Evolutionary conservation across 2,797 vertebrate genomes (phyloP).

Genomic region (Poeciliopsis turneri): DNA sequence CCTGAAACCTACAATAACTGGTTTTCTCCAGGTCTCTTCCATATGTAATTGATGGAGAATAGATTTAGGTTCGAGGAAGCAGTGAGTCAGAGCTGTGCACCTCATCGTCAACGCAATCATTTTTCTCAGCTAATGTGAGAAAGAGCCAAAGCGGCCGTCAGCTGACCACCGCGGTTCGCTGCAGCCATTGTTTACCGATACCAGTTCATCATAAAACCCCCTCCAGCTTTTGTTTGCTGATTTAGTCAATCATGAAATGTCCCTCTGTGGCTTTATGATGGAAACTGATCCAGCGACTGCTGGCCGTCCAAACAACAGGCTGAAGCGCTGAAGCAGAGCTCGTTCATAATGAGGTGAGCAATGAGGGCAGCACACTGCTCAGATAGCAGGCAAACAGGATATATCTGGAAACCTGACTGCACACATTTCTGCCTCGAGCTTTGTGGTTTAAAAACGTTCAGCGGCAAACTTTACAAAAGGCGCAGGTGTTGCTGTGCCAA

Average conservation of each 20-base stretch:
- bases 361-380: conserved; percentile 60
- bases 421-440: conserved; percentile 49
- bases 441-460: conserved; percentile 25
- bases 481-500: conserved; percentile 55
- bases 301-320: conserved; percentile 73
- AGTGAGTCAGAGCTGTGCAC: neutral
- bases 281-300: conserved; percentile 70
- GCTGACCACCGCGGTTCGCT: conserved; percentile 69
- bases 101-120: conserved; percentile 21
- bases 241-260: conserved; percentile 72
- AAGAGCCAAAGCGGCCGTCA: conserved; percentile 37
- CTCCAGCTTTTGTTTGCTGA: conserved; percentile 79
- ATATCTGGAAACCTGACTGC: conserved; percentile 64
- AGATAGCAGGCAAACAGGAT: conserved; percentile 61
- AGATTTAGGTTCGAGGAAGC: neutral
- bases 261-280: conserved; percentile 74
- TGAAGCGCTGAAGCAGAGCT: conserved; percentile 80
- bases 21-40: neutral
- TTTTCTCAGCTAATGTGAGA: conserved; percentile 52
- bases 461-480: conserved; percentile 21
- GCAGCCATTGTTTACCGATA: conserved; percentile 71
- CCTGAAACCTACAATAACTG: neutral
- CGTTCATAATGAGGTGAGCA: conserved; percentile 74
- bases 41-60: neutral
- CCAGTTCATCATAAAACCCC: conserved; percentile 73